Base-by-base conservation (phyloP, 2,797 vertebrate genomes). In the Borostomias antarcticus region DNA sequence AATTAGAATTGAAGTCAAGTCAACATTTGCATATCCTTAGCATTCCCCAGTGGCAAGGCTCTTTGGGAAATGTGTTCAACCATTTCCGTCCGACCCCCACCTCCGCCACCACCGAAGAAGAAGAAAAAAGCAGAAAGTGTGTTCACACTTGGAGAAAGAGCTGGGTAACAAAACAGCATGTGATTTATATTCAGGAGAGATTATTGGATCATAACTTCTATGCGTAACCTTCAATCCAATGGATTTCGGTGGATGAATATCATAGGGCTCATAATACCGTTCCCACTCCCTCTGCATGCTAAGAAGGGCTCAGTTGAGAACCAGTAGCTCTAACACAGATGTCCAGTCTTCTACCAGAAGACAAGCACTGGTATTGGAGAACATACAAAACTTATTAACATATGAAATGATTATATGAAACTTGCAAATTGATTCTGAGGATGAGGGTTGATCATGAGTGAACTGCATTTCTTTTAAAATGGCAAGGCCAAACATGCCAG, bases 261-360 rank as follows among this genome's bases (percentile, higher is more conserved):
- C 75, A 85, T 88, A 84, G 86, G 48, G 37, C 78, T 84, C 80
- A 86, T 68, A 64, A 82, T 86, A 86, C 83, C 80, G 84, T 78
- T 75, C 78, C 60, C 64, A 58, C 32, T 52, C 69, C 73, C 81
- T 69, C 74, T 70, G 66, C 74, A 75, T 30, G 48, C 23, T 33
- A 53, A 58, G 53, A 71, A 79, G 84, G 81, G 78, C 83, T 78
- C 60, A 66, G 74, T 70, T 73, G 75, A 75, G 51, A 40, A 75
- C 62, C 71, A 15, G 57, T 9, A 50, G 47, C 47, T 50, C n/a
- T 19, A 23, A 23, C 21, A 19, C n/a, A 45, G 40, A 2, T 17
- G 2, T 3, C 11, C 37, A 4, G 37, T 17, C 3, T 15, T n/a
- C 40, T 45, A 13, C n/a, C 35, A 10, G 4, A 5, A 10, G 13